Conservation (phyloP, 2,888 invertebrate species). For the Clostera curtula region DNA sequence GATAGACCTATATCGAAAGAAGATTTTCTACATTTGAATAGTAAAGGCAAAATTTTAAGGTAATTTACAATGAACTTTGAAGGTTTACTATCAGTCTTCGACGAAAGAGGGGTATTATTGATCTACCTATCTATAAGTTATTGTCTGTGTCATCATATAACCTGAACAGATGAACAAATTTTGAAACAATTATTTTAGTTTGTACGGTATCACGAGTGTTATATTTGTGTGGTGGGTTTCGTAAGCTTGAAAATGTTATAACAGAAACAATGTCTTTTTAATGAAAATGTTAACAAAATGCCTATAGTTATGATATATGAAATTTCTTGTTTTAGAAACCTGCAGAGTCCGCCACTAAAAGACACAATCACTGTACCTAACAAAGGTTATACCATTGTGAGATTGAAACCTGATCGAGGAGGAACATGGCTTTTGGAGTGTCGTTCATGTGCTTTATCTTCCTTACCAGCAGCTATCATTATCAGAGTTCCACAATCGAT, state of each 20-base stretch:
- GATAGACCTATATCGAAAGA: slow-evolving; percentile 47
- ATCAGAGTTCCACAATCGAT: slow-evolving; percentile 60
- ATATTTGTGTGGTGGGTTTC: no score
- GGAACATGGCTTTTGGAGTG: slow-evolving; percentile 70
- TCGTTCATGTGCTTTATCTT: slow-evolving; percentile 50
- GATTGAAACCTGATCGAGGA: slow-evolving; percentile 70
- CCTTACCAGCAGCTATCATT: slow-evolving; percentile 60
- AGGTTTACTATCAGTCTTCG: no score
- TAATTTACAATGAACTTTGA: slow-evolving; percentile 13
- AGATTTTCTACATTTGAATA: slow-evolving; percentile 45
- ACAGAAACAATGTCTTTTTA: no score
- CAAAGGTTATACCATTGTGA: slow-evolving; percentile 74
- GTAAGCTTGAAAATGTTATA: no score
- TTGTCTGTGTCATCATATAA: no score
- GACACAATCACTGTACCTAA: slow-evolving; percentile 79
- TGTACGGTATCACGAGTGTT: no score
- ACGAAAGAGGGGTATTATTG: no score
- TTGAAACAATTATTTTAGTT: no score
- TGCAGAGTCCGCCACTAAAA: slow-evolving; percentile 69
- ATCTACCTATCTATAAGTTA: no score
- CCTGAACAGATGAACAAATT: no score
- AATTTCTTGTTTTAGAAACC: slow-evolving; percentile 50
- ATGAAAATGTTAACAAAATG: not conserved
- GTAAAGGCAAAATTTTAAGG: slow-evolving; percentile 49
- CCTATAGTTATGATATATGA: not conserved